Base-by-base conservation (phyloP, 2,113 vertebrate species). In the Pseudopipra pipra region DNA sequence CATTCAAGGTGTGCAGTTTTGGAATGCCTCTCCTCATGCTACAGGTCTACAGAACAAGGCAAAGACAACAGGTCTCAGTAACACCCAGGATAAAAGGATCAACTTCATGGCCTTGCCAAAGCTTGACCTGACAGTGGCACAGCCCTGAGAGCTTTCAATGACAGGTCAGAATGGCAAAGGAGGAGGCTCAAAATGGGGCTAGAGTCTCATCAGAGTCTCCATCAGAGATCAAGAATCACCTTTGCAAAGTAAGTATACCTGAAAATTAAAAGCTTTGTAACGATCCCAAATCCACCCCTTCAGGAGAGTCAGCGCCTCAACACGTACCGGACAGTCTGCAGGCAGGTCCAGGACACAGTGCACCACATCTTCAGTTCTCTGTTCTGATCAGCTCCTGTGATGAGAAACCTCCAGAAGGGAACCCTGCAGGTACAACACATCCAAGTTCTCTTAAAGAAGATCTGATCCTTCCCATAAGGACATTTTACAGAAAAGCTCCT, bases 311-410 rank as follows among this genome's bases (percentile, higher is more conserved):
- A 1, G 21, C 4, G 5, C 5, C 15, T 2, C 37, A 39, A 14
- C 22, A 39, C 95, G 15, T 56, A 99, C 99, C 98, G 98, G 79
- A 99, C 98, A 28, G 99, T 99, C 92, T 99, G 99, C 73, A 99
- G 97, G 86, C 99, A 99, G 25, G 99, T 99, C 99, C 99, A 99
- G 35, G 99, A 99, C 61, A 99, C 99, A 0, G 99, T 99, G 96
- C 99, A 99, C 99, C 99, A 99, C 98, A 99, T 98, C 97, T 99
- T 99, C 68, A 99, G 96, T 56, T 99, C 99, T 91, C 98, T 98
- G 95, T 99, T 99, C 98, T 99, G 99, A 97, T 99, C 98, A 1
- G 99, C 99, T 63, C 99, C 99, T 8, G 99, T 99, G 96, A 99
- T 99, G 35, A 99, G 98, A 92, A 99, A 99, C 41, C 99, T 98